These are phyloP conservation scores for Sphenodon punctatus DNA, from an alignment of 2,797 vertebrate species.

Conservation along the genomic window DNA sequence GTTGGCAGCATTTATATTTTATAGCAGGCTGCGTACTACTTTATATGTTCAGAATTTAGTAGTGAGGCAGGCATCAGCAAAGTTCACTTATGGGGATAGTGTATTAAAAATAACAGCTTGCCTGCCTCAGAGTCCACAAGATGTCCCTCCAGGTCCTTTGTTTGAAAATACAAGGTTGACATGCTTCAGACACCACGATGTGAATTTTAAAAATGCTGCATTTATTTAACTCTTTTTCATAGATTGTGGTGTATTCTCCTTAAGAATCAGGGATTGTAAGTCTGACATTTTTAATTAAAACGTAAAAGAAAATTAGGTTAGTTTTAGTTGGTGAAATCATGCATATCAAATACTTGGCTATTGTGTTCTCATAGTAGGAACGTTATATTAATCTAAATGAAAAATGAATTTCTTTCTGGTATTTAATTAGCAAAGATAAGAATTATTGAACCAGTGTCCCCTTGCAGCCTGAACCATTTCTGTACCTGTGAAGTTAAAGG, in stretches of 20 bases:
- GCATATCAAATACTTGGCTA: not conserved
- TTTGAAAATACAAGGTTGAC: not conserved
- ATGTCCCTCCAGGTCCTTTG: constrained; percentile 58
- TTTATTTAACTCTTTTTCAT: not conserved
- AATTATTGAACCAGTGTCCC: not conserved
- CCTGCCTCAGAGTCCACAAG: constrained; percentile 50
- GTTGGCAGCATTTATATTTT: constrained; percentile 12
- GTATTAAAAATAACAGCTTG: not conserved
- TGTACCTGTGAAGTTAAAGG: not conserved
- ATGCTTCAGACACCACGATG: not conserved
- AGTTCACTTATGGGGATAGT: not conserved
- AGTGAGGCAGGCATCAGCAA: not conserved
- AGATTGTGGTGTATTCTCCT: not conserved
- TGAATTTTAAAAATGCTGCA: not conserved
- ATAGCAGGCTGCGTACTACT: not conserved
- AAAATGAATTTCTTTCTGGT: not conserved
- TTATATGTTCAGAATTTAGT: not conserved
- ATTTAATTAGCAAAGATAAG: not conserved
- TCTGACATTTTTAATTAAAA: not conserved
- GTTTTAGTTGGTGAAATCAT: not conserved
- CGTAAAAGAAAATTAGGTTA: not conserved
- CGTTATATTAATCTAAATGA: not conserved
- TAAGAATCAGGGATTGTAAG: not conserved
- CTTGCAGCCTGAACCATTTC: not conserved
- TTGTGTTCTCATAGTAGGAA: not conserved